Conservation (phyloP, 2,888 invertebrate genomes). For the Escarpia spicata region DNA sequence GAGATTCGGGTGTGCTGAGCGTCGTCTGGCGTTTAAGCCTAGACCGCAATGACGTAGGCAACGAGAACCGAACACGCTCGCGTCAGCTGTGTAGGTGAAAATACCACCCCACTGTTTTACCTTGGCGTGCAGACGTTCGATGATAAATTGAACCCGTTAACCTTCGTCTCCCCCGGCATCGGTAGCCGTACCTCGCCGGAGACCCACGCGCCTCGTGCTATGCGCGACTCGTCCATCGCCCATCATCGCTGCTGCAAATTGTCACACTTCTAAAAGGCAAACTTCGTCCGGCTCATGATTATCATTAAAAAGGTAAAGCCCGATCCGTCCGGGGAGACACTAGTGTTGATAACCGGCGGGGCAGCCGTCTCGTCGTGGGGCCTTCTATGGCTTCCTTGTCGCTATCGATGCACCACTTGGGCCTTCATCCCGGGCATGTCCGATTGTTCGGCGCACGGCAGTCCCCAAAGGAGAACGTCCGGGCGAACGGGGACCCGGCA, state of each 20-base stretch:
- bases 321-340: neutral
- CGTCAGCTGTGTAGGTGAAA: neutral
- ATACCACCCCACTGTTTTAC: neutral
- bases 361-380: neutral
- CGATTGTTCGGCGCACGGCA: neutral
- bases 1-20: neutral
- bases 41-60: neutral
- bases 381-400: neutral
- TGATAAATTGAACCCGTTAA: neutral
- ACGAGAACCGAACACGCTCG: neutral
- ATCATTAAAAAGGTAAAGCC: neutral
- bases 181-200: neutral
- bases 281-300: neutral
- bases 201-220: neutral
- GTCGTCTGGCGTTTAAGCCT: neutral
- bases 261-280: neutral
- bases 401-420: neutral
- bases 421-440: neutral
- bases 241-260: neutral
- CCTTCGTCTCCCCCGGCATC: neutral
- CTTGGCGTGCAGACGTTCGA: neutral
- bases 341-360: neutral
- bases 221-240: neutral
- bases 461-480: neutral
- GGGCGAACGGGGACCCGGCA: neutral